phyloP scores from a whole-genome alignment of 2,797 vertebrate species.

The Lepilemur septentrionalis region DNA sequence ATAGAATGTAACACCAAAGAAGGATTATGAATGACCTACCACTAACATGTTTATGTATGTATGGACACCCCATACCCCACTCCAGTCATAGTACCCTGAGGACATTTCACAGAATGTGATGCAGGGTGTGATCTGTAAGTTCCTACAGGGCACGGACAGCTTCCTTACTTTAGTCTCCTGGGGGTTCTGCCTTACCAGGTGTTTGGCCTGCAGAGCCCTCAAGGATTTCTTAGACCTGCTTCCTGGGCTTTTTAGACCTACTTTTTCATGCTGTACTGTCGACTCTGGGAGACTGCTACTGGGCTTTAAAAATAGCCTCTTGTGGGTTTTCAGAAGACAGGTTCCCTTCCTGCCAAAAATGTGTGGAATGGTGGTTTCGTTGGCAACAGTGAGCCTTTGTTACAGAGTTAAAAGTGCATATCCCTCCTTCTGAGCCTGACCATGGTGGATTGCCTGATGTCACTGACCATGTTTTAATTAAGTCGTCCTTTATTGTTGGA shows the following conservation, averaged over 20 bases:
- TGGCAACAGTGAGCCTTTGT: slow-evolving; percentile 73
- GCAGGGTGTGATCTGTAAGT: background rate
- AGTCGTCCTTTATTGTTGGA: slow-evolving; percentile 53
- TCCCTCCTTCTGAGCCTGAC: slow-evolving; percentile 8
- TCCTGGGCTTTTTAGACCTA: background rate
- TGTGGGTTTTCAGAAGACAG: slow-evolving; percentile 7
- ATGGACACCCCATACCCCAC: background rate
- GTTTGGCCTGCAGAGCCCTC: background rate
- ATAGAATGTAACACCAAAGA: slow-evolving; percentile 15
- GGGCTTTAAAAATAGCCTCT: slow-evolving; percentile 55
- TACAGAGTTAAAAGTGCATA: slow-evolving; percentile 22
- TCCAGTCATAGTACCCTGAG: background rate
- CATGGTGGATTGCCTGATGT: slow-evolving; percentile 51
- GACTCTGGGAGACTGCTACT: background rate
- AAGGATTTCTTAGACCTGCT: background rate
- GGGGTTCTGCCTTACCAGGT: background rate
- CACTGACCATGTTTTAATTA: slow-evolving; percentile 74
- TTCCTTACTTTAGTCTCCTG: background rate
- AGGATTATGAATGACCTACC: background rate
- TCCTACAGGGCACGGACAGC: background rate
- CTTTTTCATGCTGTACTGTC: background rate
- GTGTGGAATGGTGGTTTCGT: slow-evolving; percentile 43
- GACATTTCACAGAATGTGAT: background rate
- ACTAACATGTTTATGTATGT: background rate
- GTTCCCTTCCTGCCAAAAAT: slow-evolving; percentile 55